Evolutionary conservation across 2,888 invertebrate species (phyloP).

Genomic region (Heliconius cydno): DNA sequence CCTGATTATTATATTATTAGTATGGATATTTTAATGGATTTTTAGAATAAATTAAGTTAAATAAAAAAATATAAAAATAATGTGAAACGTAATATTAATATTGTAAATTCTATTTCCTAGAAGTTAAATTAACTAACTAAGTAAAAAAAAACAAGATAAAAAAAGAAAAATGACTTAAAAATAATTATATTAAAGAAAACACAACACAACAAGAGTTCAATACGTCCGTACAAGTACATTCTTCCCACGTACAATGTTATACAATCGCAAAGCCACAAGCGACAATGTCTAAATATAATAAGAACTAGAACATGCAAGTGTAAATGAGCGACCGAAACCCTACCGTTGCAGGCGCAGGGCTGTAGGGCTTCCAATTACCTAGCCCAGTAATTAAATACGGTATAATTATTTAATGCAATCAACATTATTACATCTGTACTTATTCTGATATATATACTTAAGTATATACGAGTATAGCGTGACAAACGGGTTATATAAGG

Average conservation of each 20-base stretch:
- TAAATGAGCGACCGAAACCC: slow-evolving; percentile 78
- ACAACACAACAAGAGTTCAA: not conserved
- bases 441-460: slow-evolving; percentile 5
- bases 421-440: slow-evolving; percentile 50
- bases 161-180: too few relatives aligned
- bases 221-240: not conserved
- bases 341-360: slow-evolving; percentile 60
- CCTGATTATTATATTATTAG: not conserved
- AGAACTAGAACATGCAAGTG: slow-evolving; percentile 65
- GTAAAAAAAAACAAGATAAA: not conserved
- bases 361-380: slow-evolving; percentile 80
- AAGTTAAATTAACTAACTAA: not conserved
- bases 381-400: slow-evolving; percentile 78
- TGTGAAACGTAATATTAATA: too few relatives aligned
- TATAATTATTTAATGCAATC: slow-evolving; percentile 80
- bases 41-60: not conserved
- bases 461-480: not conserved
- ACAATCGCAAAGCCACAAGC: slow-evolving; percentile 41
- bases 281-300: slow-evolving; percentile 32
- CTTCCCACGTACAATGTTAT: slow-evolving; percentile 19
- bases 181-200: not conserved
- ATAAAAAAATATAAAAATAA: not conserved
- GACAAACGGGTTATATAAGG: not conserved
- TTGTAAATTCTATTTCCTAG: too few relatives aligned
- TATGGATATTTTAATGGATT: too few relatives aligned